These are phyloP conservation scores for Argyrosomus regius DNA, from an alignment of 2,797 vertebrate species.

Conservation along the genomic window DNA sequence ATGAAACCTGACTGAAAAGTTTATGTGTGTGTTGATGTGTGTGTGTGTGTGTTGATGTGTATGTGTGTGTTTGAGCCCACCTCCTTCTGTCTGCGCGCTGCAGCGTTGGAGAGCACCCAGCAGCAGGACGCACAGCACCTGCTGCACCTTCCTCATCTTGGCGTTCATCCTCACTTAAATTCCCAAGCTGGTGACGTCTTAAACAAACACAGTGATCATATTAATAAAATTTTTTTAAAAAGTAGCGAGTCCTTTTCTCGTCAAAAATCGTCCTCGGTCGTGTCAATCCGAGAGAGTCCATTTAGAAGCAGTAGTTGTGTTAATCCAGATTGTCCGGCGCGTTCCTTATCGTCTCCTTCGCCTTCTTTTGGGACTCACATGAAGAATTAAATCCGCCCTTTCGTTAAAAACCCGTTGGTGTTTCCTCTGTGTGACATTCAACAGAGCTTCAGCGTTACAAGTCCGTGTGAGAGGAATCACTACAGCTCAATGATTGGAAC, in stretches of 20 bases:
- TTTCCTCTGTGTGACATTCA: slow-evolving; percentile 19
- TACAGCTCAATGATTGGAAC: slow-evolving; percentile 74
- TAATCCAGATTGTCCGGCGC: neutral
- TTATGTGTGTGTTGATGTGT: slow-evolving; percentile 4
- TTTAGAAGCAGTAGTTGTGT: neutral
- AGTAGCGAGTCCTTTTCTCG: neutral
- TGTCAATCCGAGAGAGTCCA: slow-evolving; percentile 32
- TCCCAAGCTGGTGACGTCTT: slow-evolving; percentile 16
- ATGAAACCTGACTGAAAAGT: neutral
- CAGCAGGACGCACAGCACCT: slow-evolving; percentile 75
- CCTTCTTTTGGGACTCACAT: neutral
- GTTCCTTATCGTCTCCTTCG: neutral
- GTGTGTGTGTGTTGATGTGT: slow-evolving; percentile 14
- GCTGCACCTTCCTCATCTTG: slow-evolving; percentile 57
- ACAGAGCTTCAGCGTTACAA: slow-evolving; percentile 35
- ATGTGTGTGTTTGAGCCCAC: slow-evolving; percentile 52
- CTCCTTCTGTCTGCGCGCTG: slow-evolving; percentile 77
- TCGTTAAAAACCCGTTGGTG: neutral
- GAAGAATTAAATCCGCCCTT: slow-evolving; percentile 1
- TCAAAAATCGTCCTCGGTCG: neutral
- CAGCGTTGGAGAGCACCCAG: slow-evolving; percentile 60
- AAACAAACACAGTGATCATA: slow-evolving; percentile 33
- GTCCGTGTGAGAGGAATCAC: slow-evolving; percentile 61
- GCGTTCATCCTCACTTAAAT: slow-evolving; percentile 66
- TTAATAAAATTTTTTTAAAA: neutral